phyloP scores from a whole-genome alignment of 2,113 vertebrate genomes.

The Sebastes schlegelii region DNA sequence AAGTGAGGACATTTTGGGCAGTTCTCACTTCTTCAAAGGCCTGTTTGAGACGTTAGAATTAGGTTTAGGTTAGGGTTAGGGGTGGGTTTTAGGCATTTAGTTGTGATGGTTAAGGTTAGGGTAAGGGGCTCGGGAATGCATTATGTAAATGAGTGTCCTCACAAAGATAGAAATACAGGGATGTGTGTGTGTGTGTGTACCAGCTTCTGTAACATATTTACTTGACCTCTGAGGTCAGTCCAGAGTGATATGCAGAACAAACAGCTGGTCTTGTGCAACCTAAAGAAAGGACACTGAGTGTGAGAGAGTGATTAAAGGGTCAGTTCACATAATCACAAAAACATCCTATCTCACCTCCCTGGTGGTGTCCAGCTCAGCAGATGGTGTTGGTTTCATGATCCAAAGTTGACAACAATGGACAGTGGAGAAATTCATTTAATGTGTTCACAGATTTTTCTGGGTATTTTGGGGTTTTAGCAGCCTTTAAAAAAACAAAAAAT shows the following conservation, averaged over 20 bases:
- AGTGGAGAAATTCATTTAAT: neutral
- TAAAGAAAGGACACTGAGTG: neutral
- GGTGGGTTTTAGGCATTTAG: too few species aligned
- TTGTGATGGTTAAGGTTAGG: too few species aligned
- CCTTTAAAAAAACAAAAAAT: too few species aligned
- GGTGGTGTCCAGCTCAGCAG: neutral
- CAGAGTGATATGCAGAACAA: neutral
- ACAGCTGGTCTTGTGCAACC: constrained; percentile 7
- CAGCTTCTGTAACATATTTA: neutral
- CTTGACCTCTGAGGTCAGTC: neutral
- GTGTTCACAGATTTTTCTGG: too few species aligned
- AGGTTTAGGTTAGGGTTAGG: too few species aligned
- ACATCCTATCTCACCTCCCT: neutral
- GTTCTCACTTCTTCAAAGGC: too few species aligned
- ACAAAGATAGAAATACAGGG: too few species aligned
- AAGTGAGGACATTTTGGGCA: too few species aligned
- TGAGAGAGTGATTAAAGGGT: neutral
- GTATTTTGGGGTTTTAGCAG: too few species aligned
- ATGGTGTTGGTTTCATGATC: neutral
- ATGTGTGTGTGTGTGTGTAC: neutral
- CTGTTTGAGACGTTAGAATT: too few species aligned
- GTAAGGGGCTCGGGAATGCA: too few species aligned
- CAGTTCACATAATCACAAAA: neutral
- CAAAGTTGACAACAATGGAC: neutral
- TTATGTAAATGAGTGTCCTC: too few species aligned